phyloP scores from a whole-genome alignment of 1,140 invertebrate species.

The Lepidurus arcticus region DNA sequence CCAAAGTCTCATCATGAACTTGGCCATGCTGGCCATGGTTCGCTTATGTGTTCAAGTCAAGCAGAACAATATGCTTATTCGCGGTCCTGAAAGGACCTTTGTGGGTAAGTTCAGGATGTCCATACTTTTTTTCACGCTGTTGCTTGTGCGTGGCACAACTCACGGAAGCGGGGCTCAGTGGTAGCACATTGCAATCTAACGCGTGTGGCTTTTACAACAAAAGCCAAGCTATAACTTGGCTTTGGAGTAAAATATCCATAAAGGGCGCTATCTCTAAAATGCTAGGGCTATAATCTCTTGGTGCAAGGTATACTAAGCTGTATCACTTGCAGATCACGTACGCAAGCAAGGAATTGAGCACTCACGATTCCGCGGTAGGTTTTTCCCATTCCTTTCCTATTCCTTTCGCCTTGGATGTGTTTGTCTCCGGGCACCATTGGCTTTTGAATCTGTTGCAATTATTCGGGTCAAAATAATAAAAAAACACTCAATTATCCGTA shows the following conservation, averaged over 20 bases:
- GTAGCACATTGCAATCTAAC: background rate
- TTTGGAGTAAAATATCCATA: background rate
- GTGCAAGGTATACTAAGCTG: background rate
- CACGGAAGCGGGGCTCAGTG: background rate
- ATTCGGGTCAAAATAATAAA: background rate
- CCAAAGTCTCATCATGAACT: conserved; percentile 96
- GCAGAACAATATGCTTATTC: conserved; percentile 71
- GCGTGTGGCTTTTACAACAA: background rate
- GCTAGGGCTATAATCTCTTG: background rate
- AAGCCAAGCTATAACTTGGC: background rate
- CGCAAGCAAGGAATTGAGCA: conserved; percentile 1
- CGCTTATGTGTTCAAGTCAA: conserved; percentile 84
- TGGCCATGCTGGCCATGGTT: conserved; percentile 92
- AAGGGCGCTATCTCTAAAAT: background rate
- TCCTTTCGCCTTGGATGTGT: background rate
- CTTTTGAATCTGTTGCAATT: background rate
- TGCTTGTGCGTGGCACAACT: background rate
- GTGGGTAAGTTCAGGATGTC: conserved; percentile 59
- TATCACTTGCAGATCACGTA: conserved; percentile 8
- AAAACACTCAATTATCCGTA: background rate
- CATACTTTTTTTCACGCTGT: background rate
- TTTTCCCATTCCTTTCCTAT: background rate
- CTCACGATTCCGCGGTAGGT: conserved; percentile 13
- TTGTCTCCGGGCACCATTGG: background rate
- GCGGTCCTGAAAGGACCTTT: conserved; percentile 66